Evolutionary conservation across 2,797 vertebrate species (phyloP), one percentile per base, ranked within the genome.

Genomic region (Sebastes ruberrimus): DNA sequence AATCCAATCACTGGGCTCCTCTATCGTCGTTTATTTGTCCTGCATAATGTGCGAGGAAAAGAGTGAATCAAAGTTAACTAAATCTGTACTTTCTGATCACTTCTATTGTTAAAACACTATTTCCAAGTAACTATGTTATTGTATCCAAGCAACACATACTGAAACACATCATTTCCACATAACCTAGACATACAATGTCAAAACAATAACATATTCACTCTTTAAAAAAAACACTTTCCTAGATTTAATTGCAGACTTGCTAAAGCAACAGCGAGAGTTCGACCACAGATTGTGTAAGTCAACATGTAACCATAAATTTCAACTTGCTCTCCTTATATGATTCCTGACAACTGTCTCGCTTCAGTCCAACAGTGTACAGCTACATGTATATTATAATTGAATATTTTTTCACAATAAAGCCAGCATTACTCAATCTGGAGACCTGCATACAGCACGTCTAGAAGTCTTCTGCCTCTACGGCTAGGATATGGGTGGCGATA

Each of bases 381-480:
- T 11, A 23, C 93, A 89, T 92, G 94, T 90, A 90, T 86, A 85
- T 88, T 90, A 92, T 94, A 94, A 94, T 92, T 94, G 88, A 94
- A 93, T 83, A 85, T 92, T 95, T 90, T 94, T 92, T 96, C 94
- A 96, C 92, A 85, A 87, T 87, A 90, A 93, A 85, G 91, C 79
- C 77, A 76, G n/a, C 82, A 88, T 95, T 91, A 93, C 93, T 93
- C 93, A 91, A 91, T 86, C 86, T 67, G 76, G 78, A 89, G 86
- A 84, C 69, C 76, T 79, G 86, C 4, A 35, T 22, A 78, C 86
- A 86, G 33, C 53, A 33, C 70, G 61, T 90, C 89, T 88, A 91
- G 1, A 57, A 61, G 53, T 52, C n/a, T 65, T 76, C 33, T 27
- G 16, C 79, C 57, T 53, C 35, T 23, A 60, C 1, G 10, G 28